Base-by-base conservation (phyloP, 2,888 invertebrate genomes). In the Plagiodera versicolora region DNA sequence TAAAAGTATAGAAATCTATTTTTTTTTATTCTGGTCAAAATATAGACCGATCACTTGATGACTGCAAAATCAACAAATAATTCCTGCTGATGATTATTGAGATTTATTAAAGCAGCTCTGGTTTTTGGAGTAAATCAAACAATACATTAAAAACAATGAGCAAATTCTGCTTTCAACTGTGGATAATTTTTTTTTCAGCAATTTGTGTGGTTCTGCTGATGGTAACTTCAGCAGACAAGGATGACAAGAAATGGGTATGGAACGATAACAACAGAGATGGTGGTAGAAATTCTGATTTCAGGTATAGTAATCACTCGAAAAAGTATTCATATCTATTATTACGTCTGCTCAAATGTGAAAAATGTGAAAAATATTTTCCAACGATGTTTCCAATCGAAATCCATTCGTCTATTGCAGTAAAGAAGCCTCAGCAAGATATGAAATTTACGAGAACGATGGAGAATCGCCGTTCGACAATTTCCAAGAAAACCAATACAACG, bases 161-260 rank as follows among this genome's bases (percentile, higher is more conserved):
- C n/a, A n/a, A n/a, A n/a, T n/a, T n/a, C n/a, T n/a, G n/a, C n/a
- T n/a, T n/a, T n/a, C n/a, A n/a, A n/a, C n/a, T n/a, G n/a, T 45
- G 19, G 28, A 11, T 28, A 24, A 35, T 59, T 57, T 45, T 61
- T 45, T 50, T 73, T 69, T 50, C 64, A 64, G 69, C 46, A 16
- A 28, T 18, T 9, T 28, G 20, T 39, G 10, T n/a, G 6, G 3
- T 58, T 16, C 16, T 64, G 5, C n/a, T 70, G 9, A 53, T 64
- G 6, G 58, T 65, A 39, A 30, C 60, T 11, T 35, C 47, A 19
- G 70, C 68, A 30, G 69, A 69, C 28, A 63, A 61, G 46, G 78
- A 80, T 61, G 80, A 81, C 48, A 77, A 77, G 50, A 78, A 80
- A 68, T 83, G 83, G 83, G 77, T 79, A 4, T 82, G 82, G 82